Base-by-base conservation (phyloP, 2,888 invertebrate species). In the Metopia argyrocephala region DNA sequence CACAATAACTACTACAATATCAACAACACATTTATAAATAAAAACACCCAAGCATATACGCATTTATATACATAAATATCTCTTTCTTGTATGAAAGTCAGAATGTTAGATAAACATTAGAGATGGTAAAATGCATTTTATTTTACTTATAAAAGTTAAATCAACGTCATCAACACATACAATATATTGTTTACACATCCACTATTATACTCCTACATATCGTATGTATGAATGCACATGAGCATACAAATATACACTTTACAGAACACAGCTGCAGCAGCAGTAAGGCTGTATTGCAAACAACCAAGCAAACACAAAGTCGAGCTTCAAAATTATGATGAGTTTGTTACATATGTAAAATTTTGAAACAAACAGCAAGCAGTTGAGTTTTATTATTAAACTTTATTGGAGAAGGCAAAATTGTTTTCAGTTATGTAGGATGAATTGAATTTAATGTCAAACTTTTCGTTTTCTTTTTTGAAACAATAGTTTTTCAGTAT, bases 71-170 rank as follows among this genome's bases (percentile, higher is more conserved):
- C 48, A 38, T 38, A 15, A 38, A n/a, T n/a, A n/a, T n/a, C n/a
- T n/a, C n/a, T n/a, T n/a, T n/a, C n/a, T n/a, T 31, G 2, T 20
- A 59, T 56, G 6, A 52, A 81, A 78, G 81, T 78, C 78, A 78
- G 56, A 66, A 74, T 78, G 81, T 75, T 81, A 81, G 70, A 70
- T 81, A 81, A 81, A 81, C 78, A 78, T 81, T 78, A 69, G 70
- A 69, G 57, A 68, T 68, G 79, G 56, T 73, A 66, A 56, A 78
- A 71, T 69, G 68, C 46, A 69, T 69, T 76, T 69, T 25, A 25
- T 52, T 76, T 69, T 31, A 25, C 38, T 64, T 38, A 50, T 68
- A 27, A 31, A 74, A 69, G 76, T 76, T 73, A 76, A 76, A 73
- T 74, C 76, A 80, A 76, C 76, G 59, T 61, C 65, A 74, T 59